Percentiles rank a stretch among this genome's conserved stretches.
Evolutionary conservation across 2,888 invertebrate genomes (phyloP).

Genomic region (Agonopterix alstromeriana): DNA sequence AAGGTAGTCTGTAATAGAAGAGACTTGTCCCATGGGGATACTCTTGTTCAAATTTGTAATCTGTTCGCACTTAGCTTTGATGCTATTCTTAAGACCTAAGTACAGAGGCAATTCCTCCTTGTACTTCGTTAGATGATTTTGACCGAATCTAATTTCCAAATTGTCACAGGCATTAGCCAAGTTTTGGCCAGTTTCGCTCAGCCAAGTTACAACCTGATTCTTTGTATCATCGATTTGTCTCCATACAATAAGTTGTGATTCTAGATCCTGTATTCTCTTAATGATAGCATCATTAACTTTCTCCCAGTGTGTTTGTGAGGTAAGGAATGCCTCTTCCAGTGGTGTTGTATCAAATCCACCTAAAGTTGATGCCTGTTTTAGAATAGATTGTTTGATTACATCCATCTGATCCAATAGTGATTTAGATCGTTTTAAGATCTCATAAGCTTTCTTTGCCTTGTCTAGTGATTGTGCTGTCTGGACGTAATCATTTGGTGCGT

Average conservation of each 20-base stretch:
- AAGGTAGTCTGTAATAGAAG: slow-evolving; percentile 80
- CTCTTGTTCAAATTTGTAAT: slow-evolving; percentile 85
- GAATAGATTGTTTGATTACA: slow-evolving; percentile 82
- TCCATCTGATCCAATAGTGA: slow-evolving; percentile 86
- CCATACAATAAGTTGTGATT: slow-evolving; percentile 95
- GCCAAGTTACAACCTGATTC: slow-evolving; percentile 89
- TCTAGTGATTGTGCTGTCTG: slow-evolving; percentile 84
- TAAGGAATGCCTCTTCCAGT: slow-evolving; percentile 77
- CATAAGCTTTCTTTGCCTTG: slow-evolving; percentile 85
- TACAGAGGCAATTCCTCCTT: slow-evolving; percentile 90
- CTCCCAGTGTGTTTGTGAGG: slow-evolving; percentile 82
- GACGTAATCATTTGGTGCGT: slow-evolving; percentile 82
- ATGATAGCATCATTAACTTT: slow-evolving; percentile 82
- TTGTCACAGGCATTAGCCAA: slow-evolving; percentile 86
- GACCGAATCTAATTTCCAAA: slow-evolving; percentile 88
- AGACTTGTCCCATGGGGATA: slow-evolving; percentile 81
- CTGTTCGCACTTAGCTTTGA: slow-evolving; percentile 87
- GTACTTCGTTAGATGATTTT: slow-evolving; percentile 87
- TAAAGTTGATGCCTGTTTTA: slow-evolving; percentile 82
- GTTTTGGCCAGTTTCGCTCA: slow-evolving; percentile 87
- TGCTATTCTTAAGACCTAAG: slow-evolving; percentile 84
- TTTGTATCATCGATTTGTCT: slow-evolving; percentile 92
- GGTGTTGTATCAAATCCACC: slow-evolving; percentile 80
- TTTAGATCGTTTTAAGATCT: slow-evolving; percentile 85
- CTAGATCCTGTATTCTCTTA: slow-evolving; percentile 86